Conservation (phyloP, 2,113 vertebrate genomes). For the Laticauda laticaudata region DNA sequence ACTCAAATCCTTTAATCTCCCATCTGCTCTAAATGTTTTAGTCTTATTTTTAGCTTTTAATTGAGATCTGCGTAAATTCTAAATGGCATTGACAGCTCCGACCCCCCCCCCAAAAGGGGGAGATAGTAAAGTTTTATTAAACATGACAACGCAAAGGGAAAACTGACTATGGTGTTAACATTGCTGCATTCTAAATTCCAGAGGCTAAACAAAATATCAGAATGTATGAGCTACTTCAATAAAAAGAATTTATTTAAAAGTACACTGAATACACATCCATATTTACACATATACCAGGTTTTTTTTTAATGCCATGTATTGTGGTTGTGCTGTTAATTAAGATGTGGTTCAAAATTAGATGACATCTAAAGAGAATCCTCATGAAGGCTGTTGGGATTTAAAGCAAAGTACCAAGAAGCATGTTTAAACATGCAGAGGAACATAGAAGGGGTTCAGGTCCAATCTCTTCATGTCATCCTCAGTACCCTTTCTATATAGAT, state of each 20-base stretch:
- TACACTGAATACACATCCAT: background rate
- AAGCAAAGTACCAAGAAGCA: slow-evolving; percentile 24
- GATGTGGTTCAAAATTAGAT: slow-evolving; percentile 24
- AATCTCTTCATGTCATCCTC: slow-evolving; percentile 31
- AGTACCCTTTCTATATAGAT: slow-evolving; percentile 47
- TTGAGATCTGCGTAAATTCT: background rate
- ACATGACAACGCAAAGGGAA: background rate
- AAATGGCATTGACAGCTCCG: background rate
- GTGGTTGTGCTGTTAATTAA: background rate
- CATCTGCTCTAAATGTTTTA: background rate
- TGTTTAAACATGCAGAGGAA: background rate
- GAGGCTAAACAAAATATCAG: background rate
- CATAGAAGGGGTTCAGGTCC: background rate
- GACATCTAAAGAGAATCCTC: slow-evolving; percentile 30
- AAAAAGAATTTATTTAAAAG: background rate
- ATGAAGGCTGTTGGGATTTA: slow-evolving; percentile 37
- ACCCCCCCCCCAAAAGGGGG: background rate
- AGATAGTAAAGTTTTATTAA: background rate
- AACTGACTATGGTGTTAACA: background rate
- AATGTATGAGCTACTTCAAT: background rate
- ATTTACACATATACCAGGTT: background rate
- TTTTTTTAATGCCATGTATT: background rate
- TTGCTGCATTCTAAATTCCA: background rate
- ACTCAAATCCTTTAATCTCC: background rate
- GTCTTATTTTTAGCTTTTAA: background rate